Conservation (phyloP, 1,140 invertebrate species). For the Drosophila saltans region DNA sequence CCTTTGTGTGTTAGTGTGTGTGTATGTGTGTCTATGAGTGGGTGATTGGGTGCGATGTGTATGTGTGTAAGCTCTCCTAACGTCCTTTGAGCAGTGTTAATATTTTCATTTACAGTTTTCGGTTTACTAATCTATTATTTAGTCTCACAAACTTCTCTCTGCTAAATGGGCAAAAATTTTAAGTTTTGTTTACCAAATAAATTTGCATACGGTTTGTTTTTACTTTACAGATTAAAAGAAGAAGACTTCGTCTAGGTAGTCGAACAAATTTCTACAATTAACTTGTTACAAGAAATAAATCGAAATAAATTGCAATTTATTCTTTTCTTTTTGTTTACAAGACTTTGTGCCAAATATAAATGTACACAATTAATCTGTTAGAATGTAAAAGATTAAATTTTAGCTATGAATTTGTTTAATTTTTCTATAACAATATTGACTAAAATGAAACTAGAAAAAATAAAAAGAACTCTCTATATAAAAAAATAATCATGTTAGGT, state of each 20-base stretch:
- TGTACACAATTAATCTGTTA: neutral
- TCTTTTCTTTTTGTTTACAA: too few relatives aligned
- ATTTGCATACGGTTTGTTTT: conserved; percentile 28
- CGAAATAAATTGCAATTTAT: neutral
- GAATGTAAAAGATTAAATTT: neutral
- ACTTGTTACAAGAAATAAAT: neutral
- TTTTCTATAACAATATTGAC: too few relatives aligned
- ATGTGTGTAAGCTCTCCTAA: neutral
- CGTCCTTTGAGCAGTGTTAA: conserved; percentile 40
- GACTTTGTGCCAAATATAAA: neutral
- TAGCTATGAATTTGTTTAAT: too few relatives aligned
- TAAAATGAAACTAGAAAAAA: too few relatives aligned
- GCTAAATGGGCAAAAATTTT: conserved; percentile 45
- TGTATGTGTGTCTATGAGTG: neutral
- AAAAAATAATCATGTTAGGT: too few relatives aligned
- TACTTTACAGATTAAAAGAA: conserved; percentile 28
- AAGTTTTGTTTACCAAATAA: neutral
- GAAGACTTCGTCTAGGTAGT: neutral
- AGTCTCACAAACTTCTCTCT: conserved; percentile 27
- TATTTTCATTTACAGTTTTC: conserved; percentile 40
- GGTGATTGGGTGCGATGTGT: neutral
- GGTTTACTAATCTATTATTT: conserved; percentile 35
- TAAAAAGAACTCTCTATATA: too few relatives aligned
- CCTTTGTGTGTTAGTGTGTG: neutral
- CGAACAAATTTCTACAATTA: conserved; percentile 6